These are phyloP conservation scores for Eumaeus atala DNA, from an alignment of 1,140 invertebrate genomes.

Conservation along the genomic window DNA sequence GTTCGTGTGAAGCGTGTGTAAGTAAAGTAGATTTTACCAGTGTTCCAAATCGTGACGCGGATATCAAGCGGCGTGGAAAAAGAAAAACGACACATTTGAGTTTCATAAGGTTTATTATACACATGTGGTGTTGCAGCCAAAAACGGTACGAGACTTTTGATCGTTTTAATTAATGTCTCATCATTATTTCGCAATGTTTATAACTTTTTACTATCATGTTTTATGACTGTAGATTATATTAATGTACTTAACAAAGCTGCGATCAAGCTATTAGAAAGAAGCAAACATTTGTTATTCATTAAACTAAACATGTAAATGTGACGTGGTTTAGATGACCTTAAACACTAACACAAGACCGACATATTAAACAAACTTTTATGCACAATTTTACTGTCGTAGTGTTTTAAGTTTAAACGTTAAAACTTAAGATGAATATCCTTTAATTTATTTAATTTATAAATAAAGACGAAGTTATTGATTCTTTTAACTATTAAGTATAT, in stretches of 20 bases:
- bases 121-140: conserved; percentile 24
- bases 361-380: conserved; percentile 9
- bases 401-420: no score
- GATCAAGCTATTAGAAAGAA: conserved; percentile 36
- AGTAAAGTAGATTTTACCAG: conserved; percentile 63
- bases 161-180: no score
- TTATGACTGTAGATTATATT: conserved; percentile 8
- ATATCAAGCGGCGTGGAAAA: conserved; percentile 71
- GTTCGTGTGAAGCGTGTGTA: conserved; percentile 25
- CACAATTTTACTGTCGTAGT: conserved; percentile 4
- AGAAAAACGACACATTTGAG: conserved; percentile 50
- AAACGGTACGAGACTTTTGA: not conserved
- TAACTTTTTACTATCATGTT: no score
- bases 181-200: no score
- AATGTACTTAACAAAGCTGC: conserved; percentile 26
- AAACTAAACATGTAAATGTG: conserved; percentile 5
- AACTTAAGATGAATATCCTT: no score
- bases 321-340: not conserved
- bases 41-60: conserved; percentile 68
- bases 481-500: no score
- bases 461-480: no score
- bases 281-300: conserved; percentile 20
- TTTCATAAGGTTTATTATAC: conserved; percentile 47
- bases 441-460: no score
- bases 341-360: conserved; percentile 8